phyloP scores from a whole-genome alignment of 2,888 invertebrate genomes.

The Aspidiotus rigidus region DNA sequence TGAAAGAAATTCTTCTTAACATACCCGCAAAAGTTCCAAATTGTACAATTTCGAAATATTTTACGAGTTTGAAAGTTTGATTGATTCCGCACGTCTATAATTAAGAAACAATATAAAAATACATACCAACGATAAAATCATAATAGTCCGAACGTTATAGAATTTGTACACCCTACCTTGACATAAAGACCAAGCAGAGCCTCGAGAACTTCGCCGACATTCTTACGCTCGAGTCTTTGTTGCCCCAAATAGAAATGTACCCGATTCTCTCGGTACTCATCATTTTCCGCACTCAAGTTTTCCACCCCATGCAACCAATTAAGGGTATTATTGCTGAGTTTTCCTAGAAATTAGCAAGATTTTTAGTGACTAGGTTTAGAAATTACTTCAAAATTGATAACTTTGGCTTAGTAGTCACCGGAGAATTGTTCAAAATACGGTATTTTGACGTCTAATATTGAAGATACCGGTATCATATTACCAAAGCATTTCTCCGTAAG shows the following conservation, averaged over 20 bases:
- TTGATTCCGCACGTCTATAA: slow-evolving; percentile 48
- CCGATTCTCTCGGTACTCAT: neutral
- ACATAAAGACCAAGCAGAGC: slow-evolving; percentile 73
- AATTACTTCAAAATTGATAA: no score
- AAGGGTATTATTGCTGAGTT: slow-evolving; percentile 26
- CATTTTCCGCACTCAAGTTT: neutral
- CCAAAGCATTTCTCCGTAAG: neutral
- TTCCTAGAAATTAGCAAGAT: slow-evolving; percentile 14
- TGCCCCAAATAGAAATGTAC: neutral
- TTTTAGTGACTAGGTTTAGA: neutral
- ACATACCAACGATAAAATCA: neutral
- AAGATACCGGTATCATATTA: neutral
- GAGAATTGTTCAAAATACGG: slow-evolving; percentile 27
- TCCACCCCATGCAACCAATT: slow-evolving; percentile 10
- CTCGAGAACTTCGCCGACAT: slow-evolving; percentile 74
- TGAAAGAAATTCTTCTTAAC: slow-evolving; percentile 1
- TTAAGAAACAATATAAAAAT: neutral
- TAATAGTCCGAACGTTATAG: no score
- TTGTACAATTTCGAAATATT: slow-evolving; percentile 51
- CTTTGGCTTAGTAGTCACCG: slow-evolving; percentile 17
- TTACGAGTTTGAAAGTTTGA: slow-evolving; percentile 47
- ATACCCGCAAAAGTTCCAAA: neutral
- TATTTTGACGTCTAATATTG: slow-evolving; percentile 26
- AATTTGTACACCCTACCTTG: slow-evolving; percentile 40
- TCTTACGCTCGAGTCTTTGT: slow-evolving; percentile 52